Conservation (phyloP, 1,140 invertebrate genomes). For the Gerris buenoi region DNA sequence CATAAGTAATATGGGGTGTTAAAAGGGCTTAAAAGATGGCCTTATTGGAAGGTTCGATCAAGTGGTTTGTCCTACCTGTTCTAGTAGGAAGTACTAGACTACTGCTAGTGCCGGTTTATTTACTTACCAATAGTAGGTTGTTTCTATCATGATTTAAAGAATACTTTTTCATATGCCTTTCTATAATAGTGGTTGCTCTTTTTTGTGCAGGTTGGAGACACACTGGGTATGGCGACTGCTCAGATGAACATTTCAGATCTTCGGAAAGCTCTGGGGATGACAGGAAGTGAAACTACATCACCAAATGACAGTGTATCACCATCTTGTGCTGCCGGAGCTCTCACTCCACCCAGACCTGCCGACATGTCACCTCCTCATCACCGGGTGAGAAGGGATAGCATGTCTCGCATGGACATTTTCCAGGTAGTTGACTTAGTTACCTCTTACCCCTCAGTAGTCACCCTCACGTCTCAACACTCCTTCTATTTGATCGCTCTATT, state of each 20-base stretch:
- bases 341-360: conserved; percentile 23
- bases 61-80: too few species aligned
- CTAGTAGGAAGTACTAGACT: too few species aligned
- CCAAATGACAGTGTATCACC: conserved; percentile 33
- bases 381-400: conserved; percentile 72
- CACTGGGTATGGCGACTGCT: conserved; percentile 78
- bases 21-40: too few species aligned
- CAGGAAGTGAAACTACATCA: background rate
- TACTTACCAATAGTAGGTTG: too few species aligned
- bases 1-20: too few species aligned
- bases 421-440: conserved; percentile 49
- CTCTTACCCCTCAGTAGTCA: too few species aligned
- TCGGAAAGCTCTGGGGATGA: conserved; percentile 60
- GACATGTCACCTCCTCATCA: conserved; percentile 30
- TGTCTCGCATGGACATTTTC: conserved; percentile 91
- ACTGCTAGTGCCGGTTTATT: too few species aligned
- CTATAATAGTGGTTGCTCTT: too few species aligned
- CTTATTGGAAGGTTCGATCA: too few species aligned
- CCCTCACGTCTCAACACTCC: too few species aligned
- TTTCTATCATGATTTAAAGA: too few species aligned
- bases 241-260: conserved; percentile 85
- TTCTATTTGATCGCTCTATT: background rate
- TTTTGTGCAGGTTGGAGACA: conserved; percentile 59
- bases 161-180: too few species aligned
- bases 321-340: conserved; percentile 24